Evolutionary conservation across 2,113 vertebrate species (phyloP), one percentile per base, ranked within the genome.

Genomic region (Entomyzon cyanotis): DNA sequence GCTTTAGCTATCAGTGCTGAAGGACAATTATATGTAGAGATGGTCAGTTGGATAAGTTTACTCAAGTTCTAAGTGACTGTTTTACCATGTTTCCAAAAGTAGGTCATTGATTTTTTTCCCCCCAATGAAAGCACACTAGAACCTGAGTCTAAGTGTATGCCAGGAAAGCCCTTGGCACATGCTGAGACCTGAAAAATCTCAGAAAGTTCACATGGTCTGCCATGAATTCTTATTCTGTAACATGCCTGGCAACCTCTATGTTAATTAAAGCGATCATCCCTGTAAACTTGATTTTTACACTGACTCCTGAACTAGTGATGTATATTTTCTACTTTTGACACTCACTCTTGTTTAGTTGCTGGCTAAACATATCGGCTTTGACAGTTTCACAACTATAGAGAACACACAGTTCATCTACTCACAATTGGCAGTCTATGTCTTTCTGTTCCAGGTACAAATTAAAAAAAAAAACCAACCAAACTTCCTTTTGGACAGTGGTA

Each of bases 11-110:
- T 84, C 86, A 56, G 47, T 71, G 15, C 24, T 82, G 87, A 84
- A 89, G 69, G 87, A 78, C 65, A 95, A 62, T 87, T 87, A 81
- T 31, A 81, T 17, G 52, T 81, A 88, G 64, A 92, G 60, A 84
- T 63, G 24, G 69, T 68, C 84, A 95, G 22, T 41, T 91, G 46
- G 58, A 95, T 94, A 50, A 39, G 41, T 87, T 93, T 94, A 89
- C 79, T 63, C 19, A 55, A 70, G 53, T 52, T 90, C 49, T 77
- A 27, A 94, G 58, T 47, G 42, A 59, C 15, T 81, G 19, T 58
- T 93, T 94, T 91, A 33, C 67, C 1, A 1, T 28, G 44, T 77
- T 90, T 65, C 35, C 35, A 89, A 59, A 95, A 79, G 28, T n/a
- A 76, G 59, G 74, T 69, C 31, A 46, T 15, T 70, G 60, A 59